Conservation (phyloP, 2,113 vertebrate genomes). For the Psilopogon haemacephalus region DNA sequence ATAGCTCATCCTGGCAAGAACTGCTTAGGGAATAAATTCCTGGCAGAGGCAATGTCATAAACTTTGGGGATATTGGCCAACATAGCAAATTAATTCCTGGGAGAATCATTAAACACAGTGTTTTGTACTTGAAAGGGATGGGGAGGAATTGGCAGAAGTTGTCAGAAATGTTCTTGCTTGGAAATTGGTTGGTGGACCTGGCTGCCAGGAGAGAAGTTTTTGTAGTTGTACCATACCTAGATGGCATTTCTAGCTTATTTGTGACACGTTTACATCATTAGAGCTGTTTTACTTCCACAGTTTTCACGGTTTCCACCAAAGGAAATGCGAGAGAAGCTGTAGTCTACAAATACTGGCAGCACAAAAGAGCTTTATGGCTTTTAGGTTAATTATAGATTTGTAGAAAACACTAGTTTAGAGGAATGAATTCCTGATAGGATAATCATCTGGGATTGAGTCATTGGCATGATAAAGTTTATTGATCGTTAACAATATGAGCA, state of each 20-base stretch:
- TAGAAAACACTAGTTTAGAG: slow-evolving; percentile 9
- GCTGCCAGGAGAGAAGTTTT: background rate
- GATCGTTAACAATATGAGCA: slow-evolving; percentile 33
- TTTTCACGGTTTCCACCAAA: background rate
- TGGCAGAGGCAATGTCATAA: background rate
- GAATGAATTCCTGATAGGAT: slow-evolving; percentile 20
- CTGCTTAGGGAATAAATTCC: background rate
- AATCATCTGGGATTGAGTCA: slow-evolving; percentile 29
- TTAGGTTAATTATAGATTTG: slow-evolving; percentile 25
- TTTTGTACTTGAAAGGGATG: slow-evolving; percentile 5
- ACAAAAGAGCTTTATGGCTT: slow-evolving; percentile 10
- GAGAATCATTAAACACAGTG: slow-evolving; percentile 22
- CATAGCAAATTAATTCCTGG: slow-evolving; percentile 20
- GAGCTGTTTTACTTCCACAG: background rate
- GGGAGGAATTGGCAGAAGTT: background rate
- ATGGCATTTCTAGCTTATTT: background rate
- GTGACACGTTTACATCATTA: background rate
- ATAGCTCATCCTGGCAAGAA: background rate
- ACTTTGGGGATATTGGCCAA: slow-evolving; percentile 47
- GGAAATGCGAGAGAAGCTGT: background rate
- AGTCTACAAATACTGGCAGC: background rate
- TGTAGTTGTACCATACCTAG: rapidly evolving
- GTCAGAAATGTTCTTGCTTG: background rate
- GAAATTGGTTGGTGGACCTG: background rate
- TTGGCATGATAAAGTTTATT: slow-evolving; percentile 35